These are phyloP conservation scores for Oreochromis tanganicae DNA, from an alignment of 2,113 vertebrate species.

Conservation along the genomic window DNA sequence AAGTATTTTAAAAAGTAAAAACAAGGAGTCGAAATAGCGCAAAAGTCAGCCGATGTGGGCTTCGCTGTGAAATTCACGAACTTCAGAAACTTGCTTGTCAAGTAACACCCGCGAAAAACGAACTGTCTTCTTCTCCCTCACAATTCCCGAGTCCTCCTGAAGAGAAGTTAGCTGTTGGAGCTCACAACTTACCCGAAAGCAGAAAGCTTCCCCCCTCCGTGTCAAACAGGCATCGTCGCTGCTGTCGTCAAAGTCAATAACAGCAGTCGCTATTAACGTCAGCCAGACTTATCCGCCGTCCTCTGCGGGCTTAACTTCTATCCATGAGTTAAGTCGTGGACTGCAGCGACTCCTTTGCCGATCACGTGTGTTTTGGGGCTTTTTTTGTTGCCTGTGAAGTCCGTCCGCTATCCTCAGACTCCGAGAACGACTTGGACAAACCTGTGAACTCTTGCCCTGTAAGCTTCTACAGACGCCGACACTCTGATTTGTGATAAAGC, in stretches of 20 bases:
- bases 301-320: neutral
- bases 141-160: neutral
- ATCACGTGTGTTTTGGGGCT: neutral
- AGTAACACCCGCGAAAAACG: neutral
- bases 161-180: neutral
- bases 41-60: neutral
- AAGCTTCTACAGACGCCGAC: conserved; percentile 53
- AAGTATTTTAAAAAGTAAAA: neutral
- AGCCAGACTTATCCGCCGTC: neutral
- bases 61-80: neutral
- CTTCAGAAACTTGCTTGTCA: neutral
- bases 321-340: conserved; percentile 24
- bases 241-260: neutral
- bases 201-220: neutral
- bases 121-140: neutral
- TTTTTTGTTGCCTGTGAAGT: neutral
- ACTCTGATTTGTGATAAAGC: conserved; percentile 57
- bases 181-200: conserved; percentile 21
- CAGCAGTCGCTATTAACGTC: neutral
- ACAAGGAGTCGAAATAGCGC: neutral
- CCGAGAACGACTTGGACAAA: conserved; percentile 37
- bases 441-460: conserved; percentile 68
- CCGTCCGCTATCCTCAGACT: neutral
- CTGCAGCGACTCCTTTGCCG: conserved; percentile 11
- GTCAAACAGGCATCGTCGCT: neutral